Base-by-base conservation (phyloP, 2,113 vertebrate genomes). In the Prolemur simus region DNA sequence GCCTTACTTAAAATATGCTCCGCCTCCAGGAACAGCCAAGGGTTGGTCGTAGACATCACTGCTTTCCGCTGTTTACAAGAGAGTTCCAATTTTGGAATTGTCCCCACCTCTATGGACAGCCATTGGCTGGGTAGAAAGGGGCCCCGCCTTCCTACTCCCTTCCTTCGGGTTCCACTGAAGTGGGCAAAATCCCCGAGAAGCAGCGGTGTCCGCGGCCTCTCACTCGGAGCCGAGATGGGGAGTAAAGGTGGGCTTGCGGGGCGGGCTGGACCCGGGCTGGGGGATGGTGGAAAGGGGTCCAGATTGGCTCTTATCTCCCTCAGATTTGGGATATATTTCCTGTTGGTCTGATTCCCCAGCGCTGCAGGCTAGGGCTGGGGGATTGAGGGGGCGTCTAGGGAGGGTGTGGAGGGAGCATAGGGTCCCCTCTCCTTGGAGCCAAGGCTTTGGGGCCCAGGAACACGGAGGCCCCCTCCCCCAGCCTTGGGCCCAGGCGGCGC, bases 391-490 rank as follows among this genome's bases (percentile, higher is more conserved):
- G 39, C 54, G 74, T 71, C 21, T 69, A 64, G 39, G 56, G 68
- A 89, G 34, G 45, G 4, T 2, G 23, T 56, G 37, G 71, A 93
- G 77, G 49, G 47, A 47, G 45, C 13, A 0, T 95, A 93, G 96
- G 94, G 91, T 94, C 45, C 83, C 63, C 18, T 64, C 17, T 87
- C n/a, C 63, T 37, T 45, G 5, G 18, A 69, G 54, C 60, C n/a
- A 20, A 25, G 39, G 69, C 83, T 95, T 74, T 91, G 58, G 86
- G 95, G 39, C 64, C 69, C 8, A 5, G 84, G 78, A 91, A 77
- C 64, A 21, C 23, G 34, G n/a, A 95, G 83, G 17, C 27, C 91
- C 97, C 97, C 39, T 95, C 97, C 97, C 96, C 96, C 97, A 95
- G 83, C 77, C 82, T 58, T 15, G 1, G 77, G 84, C 80, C 89